Evolutionary conservation across 2,888 invertebrate species (phyloP), one percentile per base, ranked within the genome.

Genomic region (Apamea crenata): DNA sequence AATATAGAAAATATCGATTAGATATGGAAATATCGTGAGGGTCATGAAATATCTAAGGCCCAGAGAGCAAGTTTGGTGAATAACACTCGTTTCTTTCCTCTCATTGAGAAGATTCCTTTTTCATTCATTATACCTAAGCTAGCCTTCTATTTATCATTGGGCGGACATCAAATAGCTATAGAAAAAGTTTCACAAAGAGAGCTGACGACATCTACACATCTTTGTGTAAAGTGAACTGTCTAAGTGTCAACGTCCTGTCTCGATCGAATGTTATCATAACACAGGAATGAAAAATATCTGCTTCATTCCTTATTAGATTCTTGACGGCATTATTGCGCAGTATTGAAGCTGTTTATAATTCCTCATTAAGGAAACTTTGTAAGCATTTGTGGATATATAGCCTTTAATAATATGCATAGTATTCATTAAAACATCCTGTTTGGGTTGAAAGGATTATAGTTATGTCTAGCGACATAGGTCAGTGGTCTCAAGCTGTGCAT

Each of bases 351-450:
- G 61, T 74, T 77, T 77, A 63, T 47, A 76, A 69, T 66, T 69
- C 72, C 56, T 65, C 65, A 66, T 66, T 56, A 50, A 61, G 69
- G 76, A 84, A 74, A 83, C 81, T 66, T 71, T 77, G 77, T 85
- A 63, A 81, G 71, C 84, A 21, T 83, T 76, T 70, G 81, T 81
- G 70, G 25, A 67, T 53, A 77, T 81, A 74, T 81, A 29, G 29
- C 56, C 47, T 66, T 53, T 67, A 56, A 70, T 73, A 77, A 73
- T 73, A 71, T 77, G 66, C 63, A 69, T 84, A 84, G 66, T 73
- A 74, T 84, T 77, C 66, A 77, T 67, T 74, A 29, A 68, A 85
- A 74, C 74, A 81, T 85, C 77, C 83, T 77, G 83, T 81, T 85
- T 70, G 36, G 74, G 50, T 71, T 70, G 21, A 21, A 32, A 25